Evolutionary conservation across 1,140 invertebrate species (phyloP), one percentile per base, ranked within the genome.

Genomic region (Aphidius ervi): DNA sequence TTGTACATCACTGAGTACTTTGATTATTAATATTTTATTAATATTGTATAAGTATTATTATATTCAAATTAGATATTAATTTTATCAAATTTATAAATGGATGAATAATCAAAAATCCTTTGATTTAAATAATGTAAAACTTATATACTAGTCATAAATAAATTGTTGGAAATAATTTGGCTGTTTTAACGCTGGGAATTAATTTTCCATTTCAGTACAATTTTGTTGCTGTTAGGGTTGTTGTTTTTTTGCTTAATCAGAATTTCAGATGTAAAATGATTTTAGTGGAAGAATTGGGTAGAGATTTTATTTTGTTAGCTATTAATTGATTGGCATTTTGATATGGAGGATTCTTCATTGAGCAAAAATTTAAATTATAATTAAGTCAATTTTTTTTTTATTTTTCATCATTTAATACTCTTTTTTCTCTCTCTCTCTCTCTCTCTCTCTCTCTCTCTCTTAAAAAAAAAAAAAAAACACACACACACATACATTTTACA

Each of bases 291-390:
- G 49, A 47, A 46, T 37, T 46, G 45, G 43, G 39, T 54, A 46
- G 4, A 31, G 46, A 46, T 16, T 46, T 46, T n/a, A 53, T 10
- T 4, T 53, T 40, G 7, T 43, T 59, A 10, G 9, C 41, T 58
- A 39, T 62, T 52, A 55, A 6, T 53, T 47, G 10, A 50, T 46
- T 56, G 45, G 50, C 50, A 47, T 37, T 45, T 58, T 64, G 63
- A 64, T 64, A 64, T 64, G 63, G 58, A 64, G 55, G 42, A 58
- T 62, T 62, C 61, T 58, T 62, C 23, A 4, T 31, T 62, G 61
- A 62, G 61, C 61, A 61, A 62, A 62, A 62, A 58, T 62, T 47
- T 57, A 39, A 62, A 57, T 46, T 45, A 62, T 55, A 58, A 58
- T 48, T 41, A 23, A 47, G 37, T 57, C 37, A 57, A 48, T 58